Conservation (phyloP, 2,888 invertebrate species). For the Copidosoma aretas region DNA sequence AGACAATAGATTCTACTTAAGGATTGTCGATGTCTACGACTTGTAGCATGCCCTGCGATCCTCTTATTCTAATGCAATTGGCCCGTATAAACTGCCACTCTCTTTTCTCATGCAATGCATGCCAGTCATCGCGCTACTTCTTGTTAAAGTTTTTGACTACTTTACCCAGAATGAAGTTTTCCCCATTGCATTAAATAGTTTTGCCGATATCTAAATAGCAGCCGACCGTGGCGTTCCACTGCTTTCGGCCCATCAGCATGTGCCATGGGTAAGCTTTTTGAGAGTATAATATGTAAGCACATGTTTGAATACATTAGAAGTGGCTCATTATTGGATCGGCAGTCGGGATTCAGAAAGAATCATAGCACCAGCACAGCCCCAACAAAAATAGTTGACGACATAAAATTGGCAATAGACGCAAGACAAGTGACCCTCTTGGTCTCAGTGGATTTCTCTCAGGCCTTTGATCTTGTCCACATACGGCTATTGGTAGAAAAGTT, state of each 20-base stretch:
- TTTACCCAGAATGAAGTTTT: background rate
- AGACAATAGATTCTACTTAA: background rate
- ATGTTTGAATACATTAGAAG: background rate
- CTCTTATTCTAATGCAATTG: too few relatives aligned
- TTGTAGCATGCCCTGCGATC: background rate
- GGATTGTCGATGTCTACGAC: background rate
- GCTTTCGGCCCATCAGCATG: constrained; percentile 13
- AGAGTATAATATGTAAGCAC: background rate
- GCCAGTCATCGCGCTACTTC: background rate
- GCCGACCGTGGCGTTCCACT: background rate
- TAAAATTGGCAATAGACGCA: background rate
- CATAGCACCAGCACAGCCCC: background rate
- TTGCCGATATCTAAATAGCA: background rate
- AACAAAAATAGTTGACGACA: background rate
- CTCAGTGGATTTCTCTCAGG: background rate
- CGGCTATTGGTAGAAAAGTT: background rate
- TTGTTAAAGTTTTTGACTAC: background rate
- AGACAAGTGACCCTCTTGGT: background rate
- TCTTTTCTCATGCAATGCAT: background rate
- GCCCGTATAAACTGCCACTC: background rate
- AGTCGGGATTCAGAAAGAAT: background rate
- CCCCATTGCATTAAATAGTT: too few relatives aligned
- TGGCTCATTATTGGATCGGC: background rate
- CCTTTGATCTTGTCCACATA: background rate
- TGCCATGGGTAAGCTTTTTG: constrained; percentile 2